phyloP scores from a whole-genome alignment of 2,113 vertebrate species.

The Atractosteus spatula region DNA sequence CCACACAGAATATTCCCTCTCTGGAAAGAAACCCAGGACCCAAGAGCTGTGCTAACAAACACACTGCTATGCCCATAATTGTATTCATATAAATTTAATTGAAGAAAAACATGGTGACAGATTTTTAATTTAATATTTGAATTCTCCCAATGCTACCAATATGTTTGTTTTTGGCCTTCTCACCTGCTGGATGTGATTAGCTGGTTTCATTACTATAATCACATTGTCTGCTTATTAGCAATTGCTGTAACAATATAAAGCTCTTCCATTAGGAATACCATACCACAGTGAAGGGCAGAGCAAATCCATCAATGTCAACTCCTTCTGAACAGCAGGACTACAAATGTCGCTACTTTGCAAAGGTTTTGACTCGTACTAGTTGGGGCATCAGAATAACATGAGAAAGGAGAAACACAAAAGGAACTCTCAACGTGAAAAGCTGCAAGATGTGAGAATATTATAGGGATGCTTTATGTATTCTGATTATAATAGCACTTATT shows the following conservation, averaged over 20 bases:
- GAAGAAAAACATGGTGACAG: slow-evolving; percentile 25
- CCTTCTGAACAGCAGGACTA: background rate
- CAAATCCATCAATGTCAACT: background rate
- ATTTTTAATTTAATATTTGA: slow-evolving; percentile 33
- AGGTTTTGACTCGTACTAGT: background rate
- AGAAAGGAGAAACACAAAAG: too few species aligned
- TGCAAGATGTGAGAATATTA: too few species aligned
- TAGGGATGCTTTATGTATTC: too few species aligned
- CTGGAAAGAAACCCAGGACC: too few species aligned
- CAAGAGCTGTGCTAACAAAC: too few species aligned
- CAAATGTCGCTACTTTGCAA: background rate
- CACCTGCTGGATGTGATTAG: slow-evolving; percentile 33
- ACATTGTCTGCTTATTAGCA: slow-evolving; percentile 26
- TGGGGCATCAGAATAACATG: too few species aligned
- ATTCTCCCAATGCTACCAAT: slow-evolving; percentile 22
- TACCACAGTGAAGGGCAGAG: background rate
- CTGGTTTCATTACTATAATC: slow-evolving; percentile 34
- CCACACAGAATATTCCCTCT: too few species aligned
- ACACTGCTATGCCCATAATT: background rate
- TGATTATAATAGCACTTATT: too few species aligned
- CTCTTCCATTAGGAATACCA: background rate
- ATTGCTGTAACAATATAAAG: slow-evolving; percentile 7
- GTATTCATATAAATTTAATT: background rate
- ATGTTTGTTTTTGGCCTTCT: slow-evolving; percentile 9
- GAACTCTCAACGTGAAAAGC: too few species aligned